Base-by-base conservation (phyloP, 2,888 invertebrate genomes). In the Epiblema foenella region DNA sequence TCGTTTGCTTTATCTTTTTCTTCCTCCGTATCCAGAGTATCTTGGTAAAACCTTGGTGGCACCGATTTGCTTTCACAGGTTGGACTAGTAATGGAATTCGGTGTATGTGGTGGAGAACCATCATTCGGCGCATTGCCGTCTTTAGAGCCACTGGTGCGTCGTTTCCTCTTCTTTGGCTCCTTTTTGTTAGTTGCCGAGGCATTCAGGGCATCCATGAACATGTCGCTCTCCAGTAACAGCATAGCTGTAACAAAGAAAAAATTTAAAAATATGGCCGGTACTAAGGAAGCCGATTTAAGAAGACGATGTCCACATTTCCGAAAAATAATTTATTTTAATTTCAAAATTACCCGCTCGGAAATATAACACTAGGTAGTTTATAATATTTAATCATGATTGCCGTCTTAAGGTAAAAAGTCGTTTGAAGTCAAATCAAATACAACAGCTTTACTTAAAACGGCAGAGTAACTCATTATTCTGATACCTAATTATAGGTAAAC, bases 121-220 rank as follows among this genome's bases (percentile, higher is more conserved):
- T 94, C 94, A 64, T 83, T 87, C 0, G 89, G 79, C 37, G 87
- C 72, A 76, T 85, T 89, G 8, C 94, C 95, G 78, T 97, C 97
- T 84, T 96, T 97, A 2, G 96, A 95, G 4, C 94, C 94, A 77
- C 96, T 96, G 0, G 95, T 94, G 56, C 96, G 94, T 57, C 97
- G 95, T 88, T 97, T 97, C 71, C 97, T 94, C 84, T 98, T 98
- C 80, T 96, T 95, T 1, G 95, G 95, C 75, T 97, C 96, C 85
- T 97, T 94, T 94, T 96, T 90, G 33, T 96, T 95, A 9, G 97
- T 96, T 0, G 96, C 95, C 1, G 96, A 97, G 7, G 96, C 96
- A 76, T 95, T 95, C 46, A 99, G 91, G 0, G 98, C 98, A 87
- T 98, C 98, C 96, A 98, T 98, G 85, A 99, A 99, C 90, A 98